Evolutionary conservation across 2,888 invertebrate species (phyloP).

Genomic region (Toxonevra muliebris): DNA sequence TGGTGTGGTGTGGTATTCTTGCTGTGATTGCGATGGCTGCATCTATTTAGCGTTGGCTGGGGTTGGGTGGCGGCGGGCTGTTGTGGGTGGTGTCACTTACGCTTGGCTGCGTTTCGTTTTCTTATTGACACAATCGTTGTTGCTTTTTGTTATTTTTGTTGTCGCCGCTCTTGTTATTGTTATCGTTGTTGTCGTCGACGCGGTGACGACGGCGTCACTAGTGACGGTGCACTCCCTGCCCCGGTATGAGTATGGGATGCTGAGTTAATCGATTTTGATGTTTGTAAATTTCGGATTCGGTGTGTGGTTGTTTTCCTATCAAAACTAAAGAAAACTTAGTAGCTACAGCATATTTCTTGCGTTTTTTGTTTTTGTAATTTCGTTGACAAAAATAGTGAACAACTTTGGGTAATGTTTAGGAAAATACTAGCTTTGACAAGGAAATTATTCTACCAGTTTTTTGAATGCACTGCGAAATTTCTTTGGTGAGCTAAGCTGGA

Average conservation of each 20-base stretch:
- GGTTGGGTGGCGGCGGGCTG: slow-evolving; percentile 1
- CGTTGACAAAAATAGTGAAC: too few relatives aligned
- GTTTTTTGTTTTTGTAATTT: too few relatives aligned
- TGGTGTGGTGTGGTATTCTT: background rate
- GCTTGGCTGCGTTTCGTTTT: slow-evolving; percentile 30
- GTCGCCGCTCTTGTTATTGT: background rate
- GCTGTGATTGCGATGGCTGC: background rate
- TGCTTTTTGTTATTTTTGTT: background rate
- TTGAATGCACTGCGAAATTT: too few relatives aligned
- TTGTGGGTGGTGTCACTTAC: slow-evolving; percentile 40
- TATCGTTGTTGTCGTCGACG: background rate
- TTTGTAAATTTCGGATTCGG: slow-evolving; percentile 9
- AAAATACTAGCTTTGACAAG: too few relatives aligned
- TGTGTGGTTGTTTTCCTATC: background rate
- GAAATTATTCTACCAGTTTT: too few relatives aligned
- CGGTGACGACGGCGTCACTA: background rate
- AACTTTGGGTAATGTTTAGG: too few relatives aligned
- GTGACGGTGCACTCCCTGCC: background rate
- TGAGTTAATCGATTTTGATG: slow-evolving; percentile 13
- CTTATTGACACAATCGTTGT: slow-evolving; percentile 21
- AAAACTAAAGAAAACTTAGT: background rate
- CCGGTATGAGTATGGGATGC: background rate
- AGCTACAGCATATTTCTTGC: too few relatives aligned
- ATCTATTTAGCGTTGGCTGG: background rate
- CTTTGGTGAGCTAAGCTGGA: too few relatives aligned